A percentile compares a stretch with the other conserved stretches of the same genome.
Conservation (phyloP, 2,888 invertebrate species). For the Coremacera marginata region DNA sequence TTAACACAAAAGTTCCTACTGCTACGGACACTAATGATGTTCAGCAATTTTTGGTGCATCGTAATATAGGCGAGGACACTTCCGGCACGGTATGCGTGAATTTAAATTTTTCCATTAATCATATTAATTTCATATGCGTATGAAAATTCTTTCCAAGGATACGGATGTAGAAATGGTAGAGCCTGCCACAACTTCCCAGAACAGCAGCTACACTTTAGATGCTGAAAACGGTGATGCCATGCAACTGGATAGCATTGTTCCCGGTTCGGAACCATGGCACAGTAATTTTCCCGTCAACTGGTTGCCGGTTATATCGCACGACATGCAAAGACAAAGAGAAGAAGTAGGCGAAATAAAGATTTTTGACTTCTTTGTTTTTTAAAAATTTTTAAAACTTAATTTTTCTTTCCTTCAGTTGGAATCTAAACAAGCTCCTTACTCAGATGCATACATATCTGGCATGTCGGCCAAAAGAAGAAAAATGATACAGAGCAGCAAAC, state of each 20-base stretch:
- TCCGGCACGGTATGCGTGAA: constrained; percentile 10
- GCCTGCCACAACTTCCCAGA: constrained; percentile 49
- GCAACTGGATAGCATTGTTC: constrained; percentile 71
- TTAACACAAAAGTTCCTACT: constrained; percentile 57
- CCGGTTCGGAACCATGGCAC: constrained; percentile 75
- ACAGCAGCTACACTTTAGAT: constrained; percentile 44
- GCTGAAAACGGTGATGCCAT: constrained; percentile 41
- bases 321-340: constrained; percentile 78
- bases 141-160: constrained; percentile 61
- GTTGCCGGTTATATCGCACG: constrained; percentile 89
- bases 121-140: not conserved
- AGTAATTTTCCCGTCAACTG: constrained; percentile 79
- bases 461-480: constrained; percentile 92
- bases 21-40: constrained; percentile 54
- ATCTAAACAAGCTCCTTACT: constrained; percentile 74
- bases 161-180: constrained; percentile 69
- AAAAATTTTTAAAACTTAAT: too few species aligned
- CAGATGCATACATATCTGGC: constrained; percentile 90
- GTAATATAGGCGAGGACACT: constrained; percentile 48
- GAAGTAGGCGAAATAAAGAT: too few species aligned
- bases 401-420: constrained; percentile 10
- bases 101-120: not conserved
- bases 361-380: too few species aligned
- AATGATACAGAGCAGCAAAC: constrained; percentile 71
- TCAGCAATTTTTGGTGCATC: constrained; percentile 60